Base-by-base conservation (phyloP, 2,888 invertebrate genomes). In the Nipponacmea schrenckii region DNA sequence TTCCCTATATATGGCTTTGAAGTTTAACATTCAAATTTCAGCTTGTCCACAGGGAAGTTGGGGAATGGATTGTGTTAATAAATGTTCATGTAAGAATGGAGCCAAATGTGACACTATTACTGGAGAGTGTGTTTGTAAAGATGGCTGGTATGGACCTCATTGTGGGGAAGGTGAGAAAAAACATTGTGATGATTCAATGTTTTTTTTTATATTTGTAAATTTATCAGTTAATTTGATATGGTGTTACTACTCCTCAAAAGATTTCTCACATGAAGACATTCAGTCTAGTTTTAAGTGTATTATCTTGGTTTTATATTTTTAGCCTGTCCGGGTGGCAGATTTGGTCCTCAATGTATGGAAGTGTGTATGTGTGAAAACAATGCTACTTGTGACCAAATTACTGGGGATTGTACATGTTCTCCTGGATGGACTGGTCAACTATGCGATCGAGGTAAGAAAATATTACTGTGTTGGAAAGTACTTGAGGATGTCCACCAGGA, bases 301-400 rank as follows among this genome's bases (percentile, higher is more conserved):
- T 5, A 8, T 39, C 1, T 10, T 7, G 4, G 7, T 7, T 39
- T 5, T 39, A 5, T 39, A 39, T 39, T 73, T 74, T 1, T 85
- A 85, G 89, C 82, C 44, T 91, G 91, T 79, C 86, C 98, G 93
- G 87, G 92, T 90, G 91, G 90, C 20, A 87, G 86, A 48, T 90
- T 85, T 70, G 97, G 97, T 2, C 69, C 79, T 24, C 83, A 84
- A 68, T 88, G 89, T 77, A 74, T 85, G 73, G 77, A 80, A 69
- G 77, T 81, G 62, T 88, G 88, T 74, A 75, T 78, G 69, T 88
- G 88, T 80, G 86, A 87, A 70, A 88, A 88, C 74, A 80, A 80
- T 7, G 97, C 95, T 0, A 94, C 94, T 81, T 98, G 98, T 86
- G 94, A 97, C 88, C 95, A 96, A 77, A 93, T 94, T 24, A 94